phyloP scores from a whole-genome alignment of 2,888 invertebrate genomes.

The Nycteola revayana region DNA sequence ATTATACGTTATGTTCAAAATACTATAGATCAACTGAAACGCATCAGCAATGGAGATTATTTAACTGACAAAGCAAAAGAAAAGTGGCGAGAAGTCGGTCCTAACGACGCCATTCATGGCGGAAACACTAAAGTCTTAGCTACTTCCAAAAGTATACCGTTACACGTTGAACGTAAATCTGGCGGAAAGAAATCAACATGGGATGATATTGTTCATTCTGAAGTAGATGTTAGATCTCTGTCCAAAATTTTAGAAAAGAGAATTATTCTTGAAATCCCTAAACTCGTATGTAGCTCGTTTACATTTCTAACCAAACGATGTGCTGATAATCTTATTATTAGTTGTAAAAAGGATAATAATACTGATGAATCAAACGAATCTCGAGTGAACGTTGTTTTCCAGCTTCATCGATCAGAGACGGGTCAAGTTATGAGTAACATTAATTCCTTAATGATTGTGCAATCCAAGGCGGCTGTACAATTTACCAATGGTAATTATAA shows the following conservation, averaged over 20 bases:
- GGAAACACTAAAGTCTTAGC: constrained; percentile 48
- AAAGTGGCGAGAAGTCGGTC: constrained; percentile 60
- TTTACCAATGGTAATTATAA: no score
- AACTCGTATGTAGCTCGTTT: constrained; percentile 55
- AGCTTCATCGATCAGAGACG: constrained; percentile 51
- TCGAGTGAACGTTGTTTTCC: constrained; percentile 55
- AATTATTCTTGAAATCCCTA: constrained; percentile 64
- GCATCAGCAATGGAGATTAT: constrained; percentile 74
- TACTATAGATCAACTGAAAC: constrained; percentile 71
- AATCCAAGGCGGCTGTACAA: constrained; percentile 31
- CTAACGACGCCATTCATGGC: constrained; percentile 17
- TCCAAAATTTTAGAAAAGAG: constrained; percentile 66
- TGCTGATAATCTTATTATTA: constrained; percentile 55
- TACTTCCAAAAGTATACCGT: constrained; percentile 56
- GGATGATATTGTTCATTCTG: constrained; percentile 65
- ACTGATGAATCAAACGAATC: constrained; percentile 30
- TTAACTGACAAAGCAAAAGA: constrained; percentile 67
- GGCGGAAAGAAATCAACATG: constrained; percentile 41
- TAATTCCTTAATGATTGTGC: constrained; percentile 57
- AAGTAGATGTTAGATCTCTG: constrained; percentile 62
- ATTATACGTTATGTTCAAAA: constrained; percentile 64
- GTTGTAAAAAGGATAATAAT: constrained; percentile 46
- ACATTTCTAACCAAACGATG: constrained; percentile 51
- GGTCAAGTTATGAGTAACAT: constrained; percentile 57
- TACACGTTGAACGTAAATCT: constrained; percentile 50